Conservation (phyloP, 1,140 invertebrate genomes). For the Anastrepha obliqua region DNA sequence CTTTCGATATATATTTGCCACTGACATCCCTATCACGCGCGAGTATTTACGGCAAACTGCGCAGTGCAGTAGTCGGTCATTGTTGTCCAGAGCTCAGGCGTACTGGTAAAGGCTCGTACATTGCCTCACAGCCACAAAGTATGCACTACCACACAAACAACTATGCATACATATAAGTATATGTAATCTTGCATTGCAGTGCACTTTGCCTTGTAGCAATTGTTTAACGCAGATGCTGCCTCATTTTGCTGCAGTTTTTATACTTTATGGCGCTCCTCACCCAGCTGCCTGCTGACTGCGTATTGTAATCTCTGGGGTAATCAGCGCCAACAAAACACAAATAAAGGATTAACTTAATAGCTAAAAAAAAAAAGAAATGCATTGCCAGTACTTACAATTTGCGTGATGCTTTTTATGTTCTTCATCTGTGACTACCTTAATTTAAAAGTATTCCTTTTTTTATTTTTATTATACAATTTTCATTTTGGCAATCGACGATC, state of each 20-base stretch:
- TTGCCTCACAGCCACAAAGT: not conserved
- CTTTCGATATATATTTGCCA: too few species aligned
- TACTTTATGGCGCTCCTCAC: constrained; percentile 42
- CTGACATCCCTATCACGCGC: too few species aligned
- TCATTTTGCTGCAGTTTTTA: not conserved
- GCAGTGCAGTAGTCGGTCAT: constrained; percentile 8
- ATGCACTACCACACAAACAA: not conserved
- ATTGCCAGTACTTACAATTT: not conserved
- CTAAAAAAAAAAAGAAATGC: not conserved
- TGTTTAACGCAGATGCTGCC: not conserved
- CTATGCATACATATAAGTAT: not conserved
- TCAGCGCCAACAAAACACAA: constrained; percentile 49
- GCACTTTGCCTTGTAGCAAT: constrained; percentile 22
- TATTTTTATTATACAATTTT: not conserved
- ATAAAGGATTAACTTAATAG: constrained; percentile 52
- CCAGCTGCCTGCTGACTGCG: not conserved
- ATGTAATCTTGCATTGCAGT: not conserved
- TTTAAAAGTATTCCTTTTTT: not conserved
- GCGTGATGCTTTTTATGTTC: not conserved
- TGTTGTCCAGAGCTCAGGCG: not conserved
- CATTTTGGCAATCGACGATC: constrained; percentile 25
- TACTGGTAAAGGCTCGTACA: not conserved
- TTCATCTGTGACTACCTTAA: not conserved
- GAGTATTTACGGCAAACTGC: too few species aligned
- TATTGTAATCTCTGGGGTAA: constrained; percentile 46